Evolutionary conservation across 37 sponge, comb jelly and placozoan species (phyloP), one percentile per base, ranked within the genome.

Genomic region (Haliclona indistincta): DNA sequence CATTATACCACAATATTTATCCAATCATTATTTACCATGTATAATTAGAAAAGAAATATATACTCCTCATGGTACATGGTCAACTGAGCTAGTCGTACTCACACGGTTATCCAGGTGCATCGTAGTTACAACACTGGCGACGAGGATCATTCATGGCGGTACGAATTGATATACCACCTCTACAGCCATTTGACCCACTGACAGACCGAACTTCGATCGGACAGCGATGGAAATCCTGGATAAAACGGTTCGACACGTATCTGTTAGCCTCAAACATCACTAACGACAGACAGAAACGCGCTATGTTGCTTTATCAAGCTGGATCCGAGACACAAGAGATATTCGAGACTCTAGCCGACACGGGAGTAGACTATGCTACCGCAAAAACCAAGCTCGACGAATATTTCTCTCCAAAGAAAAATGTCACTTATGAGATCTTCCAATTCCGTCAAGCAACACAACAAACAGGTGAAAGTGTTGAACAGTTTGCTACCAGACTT

Each of bases 391-490:
- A 68, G 47, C 70, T 68, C 1, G 63, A 70, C 26, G 70, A 56
- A 35, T 81, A 81, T 49, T 81, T 81, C 67, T 1, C 51, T 6
- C 79, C 81, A 0, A 81, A 61, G 33, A 68, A 66, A 55, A 82
- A 82, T 51, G 73, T 81, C 8, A 73, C 70, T 26, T 71, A 71
- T 62, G 73, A 81, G 43, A 81, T 81, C 11, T 81, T 71, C 39
- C 81, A 80, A 28, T 78, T 78, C 47, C 56, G 70, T 47, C 79
- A 78, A 38, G 80, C 63, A 0, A 39, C 22, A 4, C 73, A 81
- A 35, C 2, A 49, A 22, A 5, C 40, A 13, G 73, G 40, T 7
- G 81, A 81, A 70, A 81, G 64, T 32, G 64, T 81, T 62, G 73
- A 70, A 35, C 81, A 71, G 61, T 81, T 81, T 45, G 81, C 41